These are phyloP conservation scores for Lithobius niger DNA, from an alignment of 1,140 invertebrate species.

Conservation along the genomic window DNA sequence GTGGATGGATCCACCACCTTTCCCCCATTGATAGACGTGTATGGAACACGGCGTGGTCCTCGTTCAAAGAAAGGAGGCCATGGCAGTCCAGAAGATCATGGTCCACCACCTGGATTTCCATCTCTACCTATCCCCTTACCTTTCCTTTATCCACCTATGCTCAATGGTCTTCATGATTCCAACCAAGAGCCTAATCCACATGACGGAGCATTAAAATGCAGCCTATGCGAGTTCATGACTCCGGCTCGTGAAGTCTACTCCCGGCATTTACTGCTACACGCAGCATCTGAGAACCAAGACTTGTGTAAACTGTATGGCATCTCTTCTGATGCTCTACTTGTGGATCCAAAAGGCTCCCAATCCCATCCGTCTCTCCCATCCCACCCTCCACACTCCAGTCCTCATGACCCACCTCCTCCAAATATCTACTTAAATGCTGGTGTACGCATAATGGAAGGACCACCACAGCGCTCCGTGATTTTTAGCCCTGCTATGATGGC, in stretches of 20 bases:
- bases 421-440: not conserved
- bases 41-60: slow-evolving; percentile 72
- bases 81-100: slow-evolving; percentile 8
- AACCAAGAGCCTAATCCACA: slow-evolving; percentile 13
- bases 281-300: slow-evolving; percentile 29
- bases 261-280: slow-evolving; percentile 34
- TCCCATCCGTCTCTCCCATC: slow-evolving; percentile 10
- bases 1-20: slow-evolving; percentile 75
- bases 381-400: slow-evolving; percentile 11
- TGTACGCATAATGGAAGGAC: not conserved
- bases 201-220: slow-evolving; percentile 27
- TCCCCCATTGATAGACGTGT: slow-evolving; percentile 74
- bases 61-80: slow-evolving; percentile 43
- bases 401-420: not conserved
- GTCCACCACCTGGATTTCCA: slow-evolving; percentile 13
- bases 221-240: slow-evolving; percentile 32
- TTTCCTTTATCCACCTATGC: slow-evolving; percentile 12
- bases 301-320: slow-evolving; percentile 28
- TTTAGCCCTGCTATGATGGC: no score
- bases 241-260: slow-evolving; percentile 27
- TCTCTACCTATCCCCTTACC: slow-evolving; percentile 17
- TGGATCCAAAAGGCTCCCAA: slow-evolving; percentile 18
- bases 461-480: no score
- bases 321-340: slow-evolving; percentile 24
- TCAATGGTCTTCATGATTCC: slow-evolving; percentile 8